Evolutionary conservation across 2,797 vertebrate genomes (phyloP).

Genomic region (Thalassophryne amazonica): DNA sequence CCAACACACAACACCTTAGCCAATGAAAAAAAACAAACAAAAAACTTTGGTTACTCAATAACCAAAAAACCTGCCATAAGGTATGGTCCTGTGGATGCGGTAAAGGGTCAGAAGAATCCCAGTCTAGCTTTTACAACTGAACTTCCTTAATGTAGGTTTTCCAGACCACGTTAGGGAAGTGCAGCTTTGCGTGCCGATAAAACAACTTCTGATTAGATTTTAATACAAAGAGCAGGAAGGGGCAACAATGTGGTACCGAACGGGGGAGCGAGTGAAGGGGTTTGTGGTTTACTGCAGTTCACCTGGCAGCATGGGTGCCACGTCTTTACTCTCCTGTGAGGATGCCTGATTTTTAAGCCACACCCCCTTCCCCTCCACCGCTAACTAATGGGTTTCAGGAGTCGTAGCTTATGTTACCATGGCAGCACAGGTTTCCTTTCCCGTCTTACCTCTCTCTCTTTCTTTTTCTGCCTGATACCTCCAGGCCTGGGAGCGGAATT

Average conservation of each 20-base stretch:
- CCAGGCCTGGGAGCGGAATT: constrained; percentile 83
- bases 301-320: constrained; percentile 18
- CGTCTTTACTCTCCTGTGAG: constrained; percentile 13
- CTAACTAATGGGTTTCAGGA: constrained; percentile 48
- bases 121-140: neutral
- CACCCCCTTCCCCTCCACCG: constrained; percentile 24
- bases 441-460: constrained; percentile 40
- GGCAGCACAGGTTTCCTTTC: constrained; percentile 62
- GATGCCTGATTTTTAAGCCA: constrained; percentile 30
- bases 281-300: constrained; percentile 28
- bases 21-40: too few relatives aligned
- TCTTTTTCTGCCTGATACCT: constrained; percentile 61
- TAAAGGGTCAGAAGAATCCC: neutral
- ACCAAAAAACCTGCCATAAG: too few relatives aligned
- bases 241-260: constrained; percentile 53
- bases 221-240: constrained; percentile 45
- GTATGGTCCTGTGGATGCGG: too few relatives aligned
- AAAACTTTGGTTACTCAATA: too few relatives aligned
- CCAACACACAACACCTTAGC: too few relatives aligned
- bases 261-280: constrained; percentile 24
- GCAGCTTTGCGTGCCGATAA: constrained; percentile 45
- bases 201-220: constrained; percentile 52
- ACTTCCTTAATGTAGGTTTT: constrained; percentile 1
- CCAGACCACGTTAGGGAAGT: constrained; percentile 7
- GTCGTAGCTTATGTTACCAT: constrained; percentile 54